These are phyloP conservation scores for Tachycineta bicolor DNA, from an alignment of 2,113 vertebrate genomes.

Conservation along the genomic window DNA sequence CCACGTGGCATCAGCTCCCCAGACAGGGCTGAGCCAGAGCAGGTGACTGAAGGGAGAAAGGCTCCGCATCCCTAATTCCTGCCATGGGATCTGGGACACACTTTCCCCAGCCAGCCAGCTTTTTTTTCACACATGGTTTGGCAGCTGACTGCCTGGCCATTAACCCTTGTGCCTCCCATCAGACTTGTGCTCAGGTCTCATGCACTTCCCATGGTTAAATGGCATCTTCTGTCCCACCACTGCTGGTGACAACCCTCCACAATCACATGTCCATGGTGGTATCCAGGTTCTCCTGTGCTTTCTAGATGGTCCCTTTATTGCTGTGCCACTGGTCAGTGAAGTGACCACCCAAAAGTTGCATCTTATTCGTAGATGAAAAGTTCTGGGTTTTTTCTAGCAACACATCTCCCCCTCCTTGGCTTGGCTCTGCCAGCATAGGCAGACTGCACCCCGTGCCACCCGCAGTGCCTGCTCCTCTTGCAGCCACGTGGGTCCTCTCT, in stretches of 20 bases:
- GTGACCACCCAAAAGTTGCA: background rate
- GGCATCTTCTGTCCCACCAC: background rate
- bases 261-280: background rate
- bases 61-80: background rate
- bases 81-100: slow-evolving; percentile 15
- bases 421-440: background rate
- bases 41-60: slow-evolving; percentile 11
- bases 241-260: background rate
- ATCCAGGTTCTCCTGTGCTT: background rate
- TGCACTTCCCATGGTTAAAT: background rate
- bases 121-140: slow-evolving; percentile 3
- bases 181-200: background rate
- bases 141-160: background rate
- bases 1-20: background rate
- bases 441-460: background rate
- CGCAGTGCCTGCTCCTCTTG: background rate
- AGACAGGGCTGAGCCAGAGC: background rate
- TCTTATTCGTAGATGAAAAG: background rate
- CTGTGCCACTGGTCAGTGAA: background rate
- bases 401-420: background rate
- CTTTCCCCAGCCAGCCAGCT: background rate
- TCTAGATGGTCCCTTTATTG: background rate
- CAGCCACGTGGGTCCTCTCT: background rate
- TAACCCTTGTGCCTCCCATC: slow-evolving; percentile 15
- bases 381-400: background rate